Percentiles rank a stretch among this genome's conserved stretches.
These are phyloP conservation scores for Andrena camellia DNA, from an alignment of 2,888 invertebrate species.

Conservation along the genomic window DNA sequence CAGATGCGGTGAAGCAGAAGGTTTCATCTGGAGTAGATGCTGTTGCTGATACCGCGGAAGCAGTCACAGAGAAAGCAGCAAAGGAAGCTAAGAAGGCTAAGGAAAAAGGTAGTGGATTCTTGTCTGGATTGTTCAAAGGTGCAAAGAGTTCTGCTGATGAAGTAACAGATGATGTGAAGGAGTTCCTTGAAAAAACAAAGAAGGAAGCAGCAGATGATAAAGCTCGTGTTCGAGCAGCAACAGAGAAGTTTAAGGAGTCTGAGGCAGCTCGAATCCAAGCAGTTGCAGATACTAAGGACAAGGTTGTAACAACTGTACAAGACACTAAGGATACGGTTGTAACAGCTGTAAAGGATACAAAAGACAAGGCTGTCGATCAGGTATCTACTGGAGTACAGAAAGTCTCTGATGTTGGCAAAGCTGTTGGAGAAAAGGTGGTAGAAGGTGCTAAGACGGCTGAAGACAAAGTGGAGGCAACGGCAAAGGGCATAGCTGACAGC, in stretches of 20 bases:
- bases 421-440: neutral
- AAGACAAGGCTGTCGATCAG: neutral
- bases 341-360: neutral
- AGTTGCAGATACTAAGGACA: conserved; percentile 76
- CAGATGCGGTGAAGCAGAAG: conserved; percentile 58
- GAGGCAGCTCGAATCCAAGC: conserved; percentile 67
- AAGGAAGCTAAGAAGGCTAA: conserved; percentile 74
- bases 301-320: conserved; percentile 37
- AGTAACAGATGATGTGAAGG: conserved; percentile 77
- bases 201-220: conserved; percentile 49
- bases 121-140: conserved; percentile 73
- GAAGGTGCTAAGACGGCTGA: neutral
- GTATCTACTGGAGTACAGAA: neutral
- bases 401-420: conserved; percentile 14
- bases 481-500: neutral
- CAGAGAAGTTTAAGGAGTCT: neutral
- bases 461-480: neutral
- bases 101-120: conserved; percentile 72
- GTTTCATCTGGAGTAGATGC: conserved; percentile 29
- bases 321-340: conserved; percentile 50
- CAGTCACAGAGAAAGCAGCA: conserved; percentile 57
- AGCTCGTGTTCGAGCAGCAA: conserved; percentile 51
- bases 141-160: conserved; percentile 69
- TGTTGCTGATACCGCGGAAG: conserved; percentile 45
- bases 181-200: conserved; percentile 80